Conservation (phyloP, 2,113 vertebrate species). For the Python bivittatus region DNA sequence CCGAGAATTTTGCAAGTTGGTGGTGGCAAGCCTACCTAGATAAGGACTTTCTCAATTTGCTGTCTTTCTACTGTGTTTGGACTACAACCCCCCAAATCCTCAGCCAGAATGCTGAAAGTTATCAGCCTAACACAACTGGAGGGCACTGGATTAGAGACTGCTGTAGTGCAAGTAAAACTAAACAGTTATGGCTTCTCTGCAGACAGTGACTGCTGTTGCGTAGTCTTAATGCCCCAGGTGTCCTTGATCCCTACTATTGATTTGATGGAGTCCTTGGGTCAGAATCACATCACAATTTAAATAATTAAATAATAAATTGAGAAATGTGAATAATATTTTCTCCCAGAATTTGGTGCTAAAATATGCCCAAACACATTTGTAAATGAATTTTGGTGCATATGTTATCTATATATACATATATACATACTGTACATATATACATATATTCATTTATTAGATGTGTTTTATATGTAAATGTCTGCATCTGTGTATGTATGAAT, state of each 20-base stretch:
- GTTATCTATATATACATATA: too few relatives aligned
- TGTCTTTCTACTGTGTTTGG: slow-evolving; percentile 18
- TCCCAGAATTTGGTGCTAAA: background rate
- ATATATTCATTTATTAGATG: too few relatives aligned
- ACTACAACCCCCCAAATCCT: background rate
- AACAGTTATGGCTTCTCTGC: background rate
- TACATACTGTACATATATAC: too few relatives aligned
- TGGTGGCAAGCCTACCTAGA: background rate
- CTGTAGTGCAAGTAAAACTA: background rate
- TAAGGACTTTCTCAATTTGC: background rate
- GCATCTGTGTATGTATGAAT: background rate
- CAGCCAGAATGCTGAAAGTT: background rate
- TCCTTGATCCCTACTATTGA: background rate
- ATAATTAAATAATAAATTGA: background rate
- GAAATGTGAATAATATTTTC: background rate
- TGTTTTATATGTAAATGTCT: too few relatives aligned
- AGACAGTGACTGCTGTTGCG: background rate
- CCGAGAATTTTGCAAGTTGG: background rate
- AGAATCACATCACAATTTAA: background rate
- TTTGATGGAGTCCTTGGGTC: background rate
- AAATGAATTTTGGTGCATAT: background rate
- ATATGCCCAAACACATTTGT: background rate
- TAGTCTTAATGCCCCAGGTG: background rate
- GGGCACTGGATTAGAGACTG: background rate
- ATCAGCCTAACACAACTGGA: background rate